phyloP scores from a whole-genome alignment of 2,113 vertebrate genomes.

The Neoarius graeffei region DNA sequence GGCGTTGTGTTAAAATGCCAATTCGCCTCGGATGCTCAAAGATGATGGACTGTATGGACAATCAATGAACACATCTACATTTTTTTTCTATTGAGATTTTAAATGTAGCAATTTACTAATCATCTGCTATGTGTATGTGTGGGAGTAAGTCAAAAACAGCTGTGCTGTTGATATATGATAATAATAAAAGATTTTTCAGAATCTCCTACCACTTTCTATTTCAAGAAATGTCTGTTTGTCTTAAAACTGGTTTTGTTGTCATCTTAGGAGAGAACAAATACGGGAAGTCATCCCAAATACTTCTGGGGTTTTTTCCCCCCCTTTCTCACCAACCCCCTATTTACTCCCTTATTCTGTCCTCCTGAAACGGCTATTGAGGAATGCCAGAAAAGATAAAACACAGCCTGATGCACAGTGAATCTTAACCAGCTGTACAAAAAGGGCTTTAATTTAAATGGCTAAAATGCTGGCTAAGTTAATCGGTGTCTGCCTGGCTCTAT shows the following conservation, averaged over 20 bases:
- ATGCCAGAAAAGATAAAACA: slow-evolving; percentile 43
- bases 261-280: slow-evolving; percentile 15
- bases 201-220: slow-evolving; percentile 15
- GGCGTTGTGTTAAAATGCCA: not conserved
- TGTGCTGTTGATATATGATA: slow-evolving; percentile 66
- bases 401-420: slow-evolving; percentile 53
- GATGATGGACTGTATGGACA: slow-evolving; percentile 25
- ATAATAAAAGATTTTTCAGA: slow-evolving; percentile 57
- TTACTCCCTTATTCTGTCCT: slow-evolving; percentile 2
- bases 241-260: slow-evolving; percentile 13
- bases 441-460: slow-evolving; percentile 37
- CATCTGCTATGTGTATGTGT: slow-evolving; percentile 44
- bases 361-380: slow-evolving; percentile 8
- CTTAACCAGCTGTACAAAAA: slow-evolving; percentile 54
- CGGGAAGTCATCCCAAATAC: slow-evolving; percentile 39
- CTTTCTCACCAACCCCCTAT: not conserved
- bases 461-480: slow-evolving; percentile 61
- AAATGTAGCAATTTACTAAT: slow-evolving; percentile 60
- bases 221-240: slow-evolving; percentile 34
- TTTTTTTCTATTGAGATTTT: slow-evolving; percentile 52
- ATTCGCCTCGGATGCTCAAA: not conserved
- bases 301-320: not conserved
- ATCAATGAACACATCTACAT: slow-evolving; percentile 37
- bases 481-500: slow-evolving; percentile 66
- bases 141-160: slow-evolving; percentile 64